A percentile compares a stretch with the other conserved stretches of the same genome.
phyloP scores from a whole-genome alignment of 2,113 vertebrate species.

The Hiodon alosoides region DNA sequence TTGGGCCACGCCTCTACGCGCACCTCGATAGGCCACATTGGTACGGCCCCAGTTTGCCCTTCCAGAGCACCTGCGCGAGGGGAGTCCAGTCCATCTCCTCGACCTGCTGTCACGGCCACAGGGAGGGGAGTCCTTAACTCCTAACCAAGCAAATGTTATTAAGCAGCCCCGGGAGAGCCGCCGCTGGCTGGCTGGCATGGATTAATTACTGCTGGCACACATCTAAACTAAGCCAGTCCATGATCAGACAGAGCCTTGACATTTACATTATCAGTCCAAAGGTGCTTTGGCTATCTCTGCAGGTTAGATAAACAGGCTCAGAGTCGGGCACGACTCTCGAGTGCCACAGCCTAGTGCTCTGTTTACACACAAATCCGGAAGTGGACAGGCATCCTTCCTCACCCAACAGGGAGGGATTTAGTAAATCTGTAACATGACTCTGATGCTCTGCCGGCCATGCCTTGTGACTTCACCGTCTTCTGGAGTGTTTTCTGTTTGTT shows the following conservation, averaged over 20 bases:
- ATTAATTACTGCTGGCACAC: conserved; percentile 25
- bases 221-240: conserved; percentile 21
- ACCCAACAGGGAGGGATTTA: neutral
- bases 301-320: conserved; percentile 22
- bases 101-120: neutral
- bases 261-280: conserved; percentile 27
- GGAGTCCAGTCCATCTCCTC: neutral
- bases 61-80: neutral
- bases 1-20: too few relatives aligned
- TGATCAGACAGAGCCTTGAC: conserved; percentile 27
- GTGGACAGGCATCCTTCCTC: neutral
- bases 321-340: neutral
- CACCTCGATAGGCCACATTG: neutral
- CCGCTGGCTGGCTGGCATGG: conserved; percentile 7
- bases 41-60: neutral
- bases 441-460: neutral
- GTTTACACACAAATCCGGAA: too few relatives aligned
- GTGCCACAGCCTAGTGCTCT: too few relatives aligned
- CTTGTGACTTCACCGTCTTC: neutral
- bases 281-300: conserved; percentile 20
- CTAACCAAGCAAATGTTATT: conserved; percentile 17
- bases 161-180: neutral
- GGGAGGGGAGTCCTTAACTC: conserved; percentile 19
- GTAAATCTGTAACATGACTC: neutral
- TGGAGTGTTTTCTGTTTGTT: too few relatives aligned